Evolutionary conservation across 2,888 invertebrate genomes (phyloP), one percentile per base, ranked within the genome.

Genomic region (Tetragonisca angustula): DNA sequence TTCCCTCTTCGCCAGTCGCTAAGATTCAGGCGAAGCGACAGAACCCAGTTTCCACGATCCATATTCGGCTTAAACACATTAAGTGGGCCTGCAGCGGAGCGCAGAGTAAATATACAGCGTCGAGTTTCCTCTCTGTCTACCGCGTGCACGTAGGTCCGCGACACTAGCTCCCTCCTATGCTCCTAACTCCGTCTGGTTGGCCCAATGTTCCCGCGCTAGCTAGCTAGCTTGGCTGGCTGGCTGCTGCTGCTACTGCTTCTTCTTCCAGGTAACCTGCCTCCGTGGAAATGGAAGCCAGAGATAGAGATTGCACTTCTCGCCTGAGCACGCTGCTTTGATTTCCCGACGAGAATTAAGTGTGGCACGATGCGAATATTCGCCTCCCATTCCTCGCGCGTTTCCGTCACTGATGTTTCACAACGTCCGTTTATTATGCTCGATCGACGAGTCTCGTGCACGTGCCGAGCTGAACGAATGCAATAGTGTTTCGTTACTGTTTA

Each of bases 11-110:
- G 27, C 27, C 19, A 6, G 9, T 61, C 61, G 27, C 19, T 21
- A 64, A 64, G 64, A 64, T 64, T 64, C 64, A 64, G n/a, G 36
- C 36, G 87, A 77, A 81, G 76, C 87, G 79, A 84, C 87, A 84
- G 87, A 88, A 87, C 87, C 88, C 88, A 88, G 87, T 88, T 88
- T 88, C 87, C 87, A 84, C 88, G 84, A 88, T 84, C 87, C 81
- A 87, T 79, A 87, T 83, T 76, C 85, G 83, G 87, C 87, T 87
- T 87, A 87, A 87, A 86, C 86, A 77, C 81, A 87, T 87, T 87
- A 87, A 87, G 43, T 87, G 87, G 72, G 73, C 65, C 75, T 82
- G 75, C 82, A 75, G 76, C 76, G 69, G 43, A 83, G 80, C 81
- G 81, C 64, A 70, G 19, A 24, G 82, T 75, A 84, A 84, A 84